A percentile compares a stretch with the other conserved stretches of the same genome.
Conservation (phyloP, 1,140 invertebrate genomes). For the Lasaia peninsularis region DNA sequence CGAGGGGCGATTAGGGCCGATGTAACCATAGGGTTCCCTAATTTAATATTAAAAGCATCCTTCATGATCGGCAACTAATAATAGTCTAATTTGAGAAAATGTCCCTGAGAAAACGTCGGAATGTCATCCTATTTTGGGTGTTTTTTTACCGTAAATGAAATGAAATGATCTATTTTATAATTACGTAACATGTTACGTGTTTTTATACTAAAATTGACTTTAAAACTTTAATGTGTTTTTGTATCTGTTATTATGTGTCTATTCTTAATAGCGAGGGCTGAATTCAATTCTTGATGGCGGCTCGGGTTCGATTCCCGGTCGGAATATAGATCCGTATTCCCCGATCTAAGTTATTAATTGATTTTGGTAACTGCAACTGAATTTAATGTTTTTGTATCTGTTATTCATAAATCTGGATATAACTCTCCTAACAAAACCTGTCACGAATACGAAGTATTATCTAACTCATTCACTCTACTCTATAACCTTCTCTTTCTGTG, state of each 20-base stretch:
- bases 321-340: no score
- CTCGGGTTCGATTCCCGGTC: no score
- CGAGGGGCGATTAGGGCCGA: constrained; percentile 67
- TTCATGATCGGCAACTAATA: constrained; percentile 74
- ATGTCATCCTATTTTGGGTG: constrained; percentile 67
- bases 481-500: no score
- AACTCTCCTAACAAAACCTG: no score
- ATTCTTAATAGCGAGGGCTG: no score
- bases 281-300: no score
- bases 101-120: constrained; percentile 73
- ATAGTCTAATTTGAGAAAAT: constrained; percentile 73
- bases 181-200: constrained; percentile 21
- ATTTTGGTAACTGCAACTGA: no score
- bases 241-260: neutral
- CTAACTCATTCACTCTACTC: no score
- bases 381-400: no score
- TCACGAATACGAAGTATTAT: no score
- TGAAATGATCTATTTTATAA: constrained; percentile 49
- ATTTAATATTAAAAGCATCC: constrained; percentile 78
- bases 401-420: no score
- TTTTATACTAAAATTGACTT: constrained; percentile 2
- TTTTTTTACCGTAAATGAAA: constrained; percentile 42
- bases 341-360: no score
- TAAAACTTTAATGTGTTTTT: neutral
- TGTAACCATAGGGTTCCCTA: constrained; percentile 72